These are phyloP conservation scores for Beaufortia kweichowensis DNA, from an alignment of 2,113 vertebrate species.

Conservation along the genomic window DNA sequence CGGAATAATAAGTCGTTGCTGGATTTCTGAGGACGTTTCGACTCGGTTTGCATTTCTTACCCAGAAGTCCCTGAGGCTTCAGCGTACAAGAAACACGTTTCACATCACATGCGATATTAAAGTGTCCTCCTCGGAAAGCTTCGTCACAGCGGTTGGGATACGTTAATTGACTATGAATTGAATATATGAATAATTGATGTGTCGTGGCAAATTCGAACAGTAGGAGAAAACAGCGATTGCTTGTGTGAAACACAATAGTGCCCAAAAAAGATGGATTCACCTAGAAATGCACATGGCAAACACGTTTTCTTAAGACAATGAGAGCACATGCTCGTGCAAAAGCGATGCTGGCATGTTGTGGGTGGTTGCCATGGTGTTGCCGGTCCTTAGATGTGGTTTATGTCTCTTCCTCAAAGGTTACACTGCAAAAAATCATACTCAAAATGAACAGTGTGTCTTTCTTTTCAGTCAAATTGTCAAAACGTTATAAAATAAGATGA, in stretches of 20 bases:
- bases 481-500: too few species aligned
- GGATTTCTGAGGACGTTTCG: constrained; percentile 31
- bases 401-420: too few species aligned
- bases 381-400: too few species aligned
- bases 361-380: constrained; percentile 1
- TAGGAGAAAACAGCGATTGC: constrained; percentile 21
- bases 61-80: background rate
- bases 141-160: constrained; percentile 32
- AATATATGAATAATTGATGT: constrained; percentile 44
- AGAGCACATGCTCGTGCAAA: constrained; percentile 5
- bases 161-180: constrained; percentile 41
- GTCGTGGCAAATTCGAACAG: constrained; percentile 16
- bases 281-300: background rate
- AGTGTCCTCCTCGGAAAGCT: constrained; percentile 13
- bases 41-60: constrained; percentile 28
- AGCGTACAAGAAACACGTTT: constrained; percentile 7
- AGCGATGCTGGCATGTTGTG: background rate
- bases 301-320: too few species aligned
- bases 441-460: background rate
- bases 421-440: background rate
- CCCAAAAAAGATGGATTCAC: constrained; percentile 10
- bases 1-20: constrained; percentile 53
- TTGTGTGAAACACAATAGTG: constrained; percentile 10
- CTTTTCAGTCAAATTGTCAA: too few species aligned
- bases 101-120: constrained; percentile 14